Evolutionary conservation across 2,888 invertebrate species (phyloP).

Genomic region (Petrolisthes cinctipes): DNA sequence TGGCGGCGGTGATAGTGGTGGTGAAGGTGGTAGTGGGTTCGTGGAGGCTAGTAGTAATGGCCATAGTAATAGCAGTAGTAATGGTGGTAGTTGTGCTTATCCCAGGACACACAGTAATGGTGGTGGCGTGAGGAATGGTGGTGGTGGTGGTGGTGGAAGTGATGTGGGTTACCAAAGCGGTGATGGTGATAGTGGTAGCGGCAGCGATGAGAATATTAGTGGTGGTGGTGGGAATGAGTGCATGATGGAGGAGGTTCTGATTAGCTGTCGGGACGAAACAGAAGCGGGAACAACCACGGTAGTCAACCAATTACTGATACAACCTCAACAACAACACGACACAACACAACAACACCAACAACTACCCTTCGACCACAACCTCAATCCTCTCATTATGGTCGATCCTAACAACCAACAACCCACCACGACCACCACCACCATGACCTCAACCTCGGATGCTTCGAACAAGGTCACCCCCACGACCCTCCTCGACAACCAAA

Average conservation of each 20-base stretch:
- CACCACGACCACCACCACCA: conserved; percentile 12
- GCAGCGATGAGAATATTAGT: conserved; percentile 2
- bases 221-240: conserved; percentile 27
- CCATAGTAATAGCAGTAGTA: conserved; percentile 34
- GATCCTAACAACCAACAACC: not conserved
- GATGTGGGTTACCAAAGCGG: not conserved
- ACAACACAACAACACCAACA: not conserved
- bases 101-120: conserved; percentile 6
- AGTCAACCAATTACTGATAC: conserved; percentile 43
- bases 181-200: conserved; percentile 20
- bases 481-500: conserved; percentile 15
- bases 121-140: conserved; percentile 25
- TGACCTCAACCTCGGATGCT: conserved; percentile 20
- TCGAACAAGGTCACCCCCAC: conserved; percentile 22
- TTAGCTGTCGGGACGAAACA: conserved; percentile 49
- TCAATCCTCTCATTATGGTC: conserved; percentile 49
- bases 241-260: conserved; percentile 46
- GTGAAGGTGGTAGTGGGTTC: conserved; percentile 47
- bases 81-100: conserved; percentile 21
- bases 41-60: conserved; percentile 41
- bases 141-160: conserved; percentile 27
- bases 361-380: conserved; percentile 43
- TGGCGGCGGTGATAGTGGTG: conserved; percentile 45
- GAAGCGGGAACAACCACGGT: conserved; percentile 32
- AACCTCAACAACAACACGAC: conserved; percentile 23